Conservation (phyloP, 2,888 invertebrate species). For the Ophion ventricosus region DNA sequence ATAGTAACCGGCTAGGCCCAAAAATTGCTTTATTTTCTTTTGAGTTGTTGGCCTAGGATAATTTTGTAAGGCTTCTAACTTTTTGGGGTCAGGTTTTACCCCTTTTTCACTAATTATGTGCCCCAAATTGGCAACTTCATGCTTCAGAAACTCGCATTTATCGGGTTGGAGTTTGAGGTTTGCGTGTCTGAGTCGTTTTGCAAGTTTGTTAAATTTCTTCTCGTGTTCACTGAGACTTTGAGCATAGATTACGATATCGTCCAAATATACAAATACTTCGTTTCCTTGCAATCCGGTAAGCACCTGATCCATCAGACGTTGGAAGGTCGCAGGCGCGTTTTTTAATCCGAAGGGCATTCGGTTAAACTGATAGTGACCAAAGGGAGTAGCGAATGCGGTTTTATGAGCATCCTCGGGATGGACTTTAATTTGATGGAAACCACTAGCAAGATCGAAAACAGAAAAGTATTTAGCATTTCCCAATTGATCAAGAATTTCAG, state of each 20-base stretch:
- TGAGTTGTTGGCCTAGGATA: slow-evolving; percentile 66
- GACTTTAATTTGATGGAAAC: too few relatives aligned
- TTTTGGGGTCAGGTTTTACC: slow-evolving; percentile 70
- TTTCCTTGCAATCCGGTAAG: slow-evolving; percentile 69
- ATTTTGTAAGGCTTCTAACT: slow-evolving; percentile 65
- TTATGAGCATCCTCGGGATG: too few relatives aligned
- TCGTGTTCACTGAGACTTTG: slow-evolving; percentile 60
- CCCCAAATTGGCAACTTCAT: slow-evolving; percentile 71
- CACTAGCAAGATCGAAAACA: too few relatives aligned
- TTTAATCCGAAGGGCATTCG: too few relatives aligned
- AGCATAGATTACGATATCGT: too few relatives aligned
- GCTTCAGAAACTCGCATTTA: slow-evolving; percentile 71
- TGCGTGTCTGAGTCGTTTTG: slow-evolving; percentile 60
- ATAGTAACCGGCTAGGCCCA: slow-evolving; percentile 64
- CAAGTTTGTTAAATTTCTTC: slow-evolving; percentile 57
- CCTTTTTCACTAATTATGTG: slow-evolving; percentile 72
- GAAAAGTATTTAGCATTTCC: slow-evolving; percentile 76
- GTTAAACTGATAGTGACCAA: too few relatives aligned
- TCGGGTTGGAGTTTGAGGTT: slow-evolving; percentile 67
- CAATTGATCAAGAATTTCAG: slow-evolving; percentile 78
- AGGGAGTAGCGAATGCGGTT: too few relatives aligned
- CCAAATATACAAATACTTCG: slow-evolving; percentile 66
- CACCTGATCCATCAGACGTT: too few relatives aligned
- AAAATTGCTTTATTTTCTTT: slow-evolving; percentile 70
- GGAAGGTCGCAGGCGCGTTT: too few relatives aligned